A percentile compares a stretch with the other conserved stretches of the same genome.
Evolutionary conservation across 2,113 vertebrate species (phyloP).

Genomic region (Alligator mississippiensis): DNA sequence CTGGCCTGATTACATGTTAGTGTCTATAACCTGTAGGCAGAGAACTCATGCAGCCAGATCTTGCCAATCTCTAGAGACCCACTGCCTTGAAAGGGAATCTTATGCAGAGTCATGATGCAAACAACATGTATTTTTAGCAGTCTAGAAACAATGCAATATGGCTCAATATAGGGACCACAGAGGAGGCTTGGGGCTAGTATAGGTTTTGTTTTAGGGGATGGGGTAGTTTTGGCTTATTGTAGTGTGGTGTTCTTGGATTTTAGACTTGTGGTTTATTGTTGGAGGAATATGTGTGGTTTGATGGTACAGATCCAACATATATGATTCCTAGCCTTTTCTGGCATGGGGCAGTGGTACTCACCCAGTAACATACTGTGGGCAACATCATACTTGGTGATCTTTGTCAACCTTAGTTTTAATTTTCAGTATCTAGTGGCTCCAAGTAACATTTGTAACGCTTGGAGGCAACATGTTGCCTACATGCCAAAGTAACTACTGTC

Average conservation of each 20-base stretch:
- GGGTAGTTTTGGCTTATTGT: not conserved
- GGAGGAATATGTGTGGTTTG: not conserved
- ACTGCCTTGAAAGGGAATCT: too few species aligned
- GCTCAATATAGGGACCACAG: not conserved
- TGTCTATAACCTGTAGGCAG: not conserved
- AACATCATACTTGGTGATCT: too few species aligned
- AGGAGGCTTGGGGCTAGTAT: not conserved
- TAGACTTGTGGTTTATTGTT: not conserved
- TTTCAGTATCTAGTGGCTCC: too few species aligned
- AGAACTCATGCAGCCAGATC: not conserved
- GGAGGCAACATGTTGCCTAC: too few species aligned
- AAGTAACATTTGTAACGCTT: too few species aligned
- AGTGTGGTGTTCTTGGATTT: accelerated
- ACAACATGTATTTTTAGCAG: not conserved
- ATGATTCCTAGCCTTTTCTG: not conserved
- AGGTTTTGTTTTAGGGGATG: not conserved
- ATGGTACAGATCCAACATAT: accelerated
- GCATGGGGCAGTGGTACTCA: too few species aligned
- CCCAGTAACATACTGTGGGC: too few species aligned
- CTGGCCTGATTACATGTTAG: not conserved
- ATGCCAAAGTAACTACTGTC: too few species aligned
- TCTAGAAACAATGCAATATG: accelerated
- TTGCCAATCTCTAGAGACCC: not conserved
- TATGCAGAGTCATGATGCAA: too few species aligned
- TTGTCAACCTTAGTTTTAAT: too few species aligned